Percentiles rank a stretch among this genome's conserved stretches.
Evolutionary conservation across 2,797 vertebrate species (phyloP).

Genomic region (Stomatorhinus walkeri): DNA sequence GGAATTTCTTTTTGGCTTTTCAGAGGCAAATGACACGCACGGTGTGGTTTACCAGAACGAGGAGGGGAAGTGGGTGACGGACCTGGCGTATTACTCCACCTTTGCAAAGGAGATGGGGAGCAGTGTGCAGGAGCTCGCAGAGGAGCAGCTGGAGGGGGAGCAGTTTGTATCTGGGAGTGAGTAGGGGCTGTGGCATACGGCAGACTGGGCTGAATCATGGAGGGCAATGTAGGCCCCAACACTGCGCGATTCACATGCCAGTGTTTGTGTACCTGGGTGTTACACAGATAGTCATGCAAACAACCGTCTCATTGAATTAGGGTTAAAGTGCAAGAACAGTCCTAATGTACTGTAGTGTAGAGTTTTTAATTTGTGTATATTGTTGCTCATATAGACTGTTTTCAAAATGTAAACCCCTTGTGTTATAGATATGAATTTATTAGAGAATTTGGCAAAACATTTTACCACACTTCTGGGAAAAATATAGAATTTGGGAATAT

Average conservation of each 20-base stretch:
- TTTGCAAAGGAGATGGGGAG: slow-evolving; percentile 72
- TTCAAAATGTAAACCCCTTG: background rate
- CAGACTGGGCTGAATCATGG: background rate
- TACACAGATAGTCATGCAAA: background rate
- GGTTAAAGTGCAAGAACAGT: background rate
- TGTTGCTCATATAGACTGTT: background rate
- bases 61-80: slow-evolving; percentile 93
- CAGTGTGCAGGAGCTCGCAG: slow-evolving; percentile 37
- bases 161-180: slow-evolving; percentile 78
- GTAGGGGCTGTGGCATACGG: slow-evolving; percentile 33
- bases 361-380: background rate
- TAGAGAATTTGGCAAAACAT: background rate
- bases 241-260: background rate
- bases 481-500: background rate
- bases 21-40: slow-evolving; percentile 47
- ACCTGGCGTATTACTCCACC: slow-evolving; percentile 87
- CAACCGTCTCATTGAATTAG: background rate
- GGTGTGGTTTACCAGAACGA: slow-evolving; percentile 88
- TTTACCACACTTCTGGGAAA: background rate
- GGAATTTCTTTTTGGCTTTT: background rate
- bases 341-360: background rate
- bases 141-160: slow-evolving; percentile 53
- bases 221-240: background rate
- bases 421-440: background rate
- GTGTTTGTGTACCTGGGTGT: background rate